Conservation (phyloP, 2,797 vertebrate genomes). For the Pelobates cultripes region DNA sequence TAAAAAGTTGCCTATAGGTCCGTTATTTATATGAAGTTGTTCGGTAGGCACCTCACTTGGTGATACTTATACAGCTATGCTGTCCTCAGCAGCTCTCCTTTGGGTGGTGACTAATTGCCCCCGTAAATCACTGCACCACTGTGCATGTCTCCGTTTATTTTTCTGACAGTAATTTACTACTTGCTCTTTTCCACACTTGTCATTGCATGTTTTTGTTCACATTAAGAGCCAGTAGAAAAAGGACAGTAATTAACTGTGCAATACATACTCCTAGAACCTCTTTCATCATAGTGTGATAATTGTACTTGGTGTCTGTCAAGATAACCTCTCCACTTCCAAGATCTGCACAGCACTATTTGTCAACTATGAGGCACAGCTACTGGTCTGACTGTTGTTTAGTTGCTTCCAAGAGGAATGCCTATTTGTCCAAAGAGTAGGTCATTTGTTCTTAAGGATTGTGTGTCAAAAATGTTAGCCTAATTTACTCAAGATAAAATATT, state of each 20-base stretch:
- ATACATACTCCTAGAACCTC: constrained; percentile 86
- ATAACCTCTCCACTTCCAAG: constrained; percentile 86
- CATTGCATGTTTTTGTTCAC: constrained; percentile 98
- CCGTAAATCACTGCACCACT: constrained; percentile 94
- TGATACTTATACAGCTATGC: constrained; percentile 74
- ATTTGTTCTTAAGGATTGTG: constrained; percentile 80
- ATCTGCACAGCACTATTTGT: constrained; percentile 88
- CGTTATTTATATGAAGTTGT: constrained; percentile 65
- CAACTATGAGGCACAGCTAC: constrained; percentile 77
- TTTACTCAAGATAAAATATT: constrained; percentile 77
- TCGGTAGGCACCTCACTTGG: constrained; percentile 62
- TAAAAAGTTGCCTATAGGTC: constrained; percentile 1
- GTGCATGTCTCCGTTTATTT: constrained; percentile 95
- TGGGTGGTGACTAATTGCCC: constrained; percentile 99
- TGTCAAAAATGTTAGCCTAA: constrained; percentile 86
- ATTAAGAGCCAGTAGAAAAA: constrained; percentile 98
- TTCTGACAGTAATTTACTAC: constrained; percentile 99
- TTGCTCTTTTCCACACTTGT: constrained; percentile 99
- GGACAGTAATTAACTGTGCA: constrained; percentile 98
- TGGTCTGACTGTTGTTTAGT: constrained; percentile 68
- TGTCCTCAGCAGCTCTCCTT: constrained; percentile 89
- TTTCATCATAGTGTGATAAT: constrained; percentile 99
- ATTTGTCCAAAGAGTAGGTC: constrained; percentile 82
- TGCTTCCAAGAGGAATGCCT: constrained; percentile 72
- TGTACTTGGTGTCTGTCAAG: constrained; percentile 98